These are phyloP conservation scores for Nyctereutes procyonoides DNA, from an alignment of 2,113 vertebrate species.

Conservation along the genomic window DNA sequence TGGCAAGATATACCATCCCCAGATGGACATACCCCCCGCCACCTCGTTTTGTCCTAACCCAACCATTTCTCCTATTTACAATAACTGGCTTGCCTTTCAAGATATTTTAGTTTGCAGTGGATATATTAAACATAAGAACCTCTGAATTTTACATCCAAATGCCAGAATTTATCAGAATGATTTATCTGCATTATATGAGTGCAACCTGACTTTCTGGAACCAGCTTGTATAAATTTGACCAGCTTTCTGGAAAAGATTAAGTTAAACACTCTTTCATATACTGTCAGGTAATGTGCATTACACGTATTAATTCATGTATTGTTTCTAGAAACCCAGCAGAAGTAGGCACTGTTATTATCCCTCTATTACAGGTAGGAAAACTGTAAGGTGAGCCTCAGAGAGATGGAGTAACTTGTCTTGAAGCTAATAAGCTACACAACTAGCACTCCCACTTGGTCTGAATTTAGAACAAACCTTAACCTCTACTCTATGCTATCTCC, in stretches of 20 bases:
- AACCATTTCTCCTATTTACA: background rate
- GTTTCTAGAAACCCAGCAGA: background rate
- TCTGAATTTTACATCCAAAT: background rate
- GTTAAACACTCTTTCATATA: background rate
- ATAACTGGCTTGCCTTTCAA: background rate
- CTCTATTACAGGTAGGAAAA: background rate
- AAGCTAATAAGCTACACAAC: background rate
- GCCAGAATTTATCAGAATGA: slow-evolving; percentile 61
- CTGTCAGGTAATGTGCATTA: slow-evolving; percentile 28
- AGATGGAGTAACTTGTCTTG: background rate
- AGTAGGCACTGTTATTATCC: background rate
- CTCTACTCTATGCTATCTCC: background rate
- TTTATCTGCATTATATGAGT: slow-evolving; percentile 11
- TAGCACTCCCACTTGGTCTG: background rate
- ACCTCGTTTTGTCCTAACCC: background rate
- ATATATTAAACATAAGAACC: background rate
- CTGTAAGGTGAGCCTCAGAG: background rate
- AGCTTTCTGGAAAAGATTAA: slow-evolving; percentile 20
- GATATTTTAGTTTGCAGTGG: background rate
- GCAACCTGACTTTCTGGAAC: background rate
- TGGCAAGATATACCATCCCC: background rate
- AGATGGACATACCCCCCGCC: background rate
- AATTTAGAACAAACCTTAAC: background rate
- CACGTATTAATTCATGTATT: background rate
- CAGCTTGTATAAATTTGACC: background rate